A percentile compares a stretch with the other conserved stretches of the same genome.
phyloP scores from a whole-genome alignment of 1,140 invertebrate species.

The Drosophila malerkotliana region DNA sequence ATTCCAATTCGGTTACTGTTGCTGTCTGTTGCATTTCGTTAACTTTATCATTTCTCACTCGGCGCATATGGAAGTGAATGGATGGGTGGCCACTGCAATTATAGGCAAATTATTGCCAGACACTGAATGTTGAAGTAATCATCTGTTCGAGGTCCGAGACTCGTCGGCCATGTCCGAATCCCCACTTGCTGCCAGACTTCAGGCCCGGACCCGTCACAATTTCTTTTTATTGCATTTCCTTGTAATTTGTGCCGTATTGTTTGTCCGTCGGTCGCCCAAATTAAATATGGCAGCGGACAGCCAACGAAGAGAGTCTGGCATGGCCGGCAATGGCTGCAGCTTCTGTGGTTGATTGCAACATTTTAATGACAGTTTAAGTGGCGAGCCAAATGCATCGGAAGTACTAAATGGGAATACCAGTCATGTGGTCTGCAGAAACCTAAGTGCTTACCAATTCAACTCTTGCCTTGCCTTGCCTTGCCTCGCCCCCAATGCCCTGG shows the following conservation, averaged over 20 bases:
- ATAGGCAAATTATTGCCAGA: conserved; percentile 76
- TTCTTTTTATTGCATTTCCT: conserved; percentile 74
- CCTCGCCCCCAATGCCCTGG: too few species aligned
- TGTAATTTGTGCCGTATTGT: conserved; percentile 80
- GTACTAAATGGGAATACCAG: conserved; percentile 43
- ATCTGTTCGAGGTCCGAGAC: conserved; percentile 31
- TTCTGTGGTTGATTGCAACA: conserved; percentile 73
- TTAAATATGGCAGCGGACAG: conserved; percentile 62
- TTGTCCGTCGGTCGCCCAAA: conserved; percentile 59
- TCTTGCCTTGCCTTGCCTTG: not conserved
- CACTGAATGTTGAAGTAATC: conserved; percentile 73
- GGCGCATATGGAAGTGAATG: conserved; percentile 7
- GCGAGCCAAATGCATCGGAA: conserved; percentile 56
- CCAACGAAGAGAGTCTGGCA: not conserved
- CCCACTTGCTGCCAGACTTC: conserved; percentile 1
- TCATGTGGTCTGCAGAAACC: conserved; percentile 14
- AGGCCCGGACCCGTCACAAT: conserved; percentile 9
- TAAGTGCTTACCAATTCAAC: conserved; percentile 4
- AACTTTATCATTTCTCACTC: conserved; percentile 74
- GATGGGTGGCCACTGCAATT: conserved; percentile 45
- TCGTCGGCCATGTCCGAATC: conserved; percentile 9
- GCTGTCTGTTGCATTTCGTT: conserved; percentile 77
- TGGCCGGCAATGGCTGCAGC: conserved; percentile 18
- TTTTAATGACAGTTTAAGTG: conserved; percentile 78
- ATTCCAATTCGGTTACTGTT: conserved; percentile 41